Base-by-base conservation (phyloP, 2,113 vertebrate genomes). In the Muntiacus reevesi region DNA sequence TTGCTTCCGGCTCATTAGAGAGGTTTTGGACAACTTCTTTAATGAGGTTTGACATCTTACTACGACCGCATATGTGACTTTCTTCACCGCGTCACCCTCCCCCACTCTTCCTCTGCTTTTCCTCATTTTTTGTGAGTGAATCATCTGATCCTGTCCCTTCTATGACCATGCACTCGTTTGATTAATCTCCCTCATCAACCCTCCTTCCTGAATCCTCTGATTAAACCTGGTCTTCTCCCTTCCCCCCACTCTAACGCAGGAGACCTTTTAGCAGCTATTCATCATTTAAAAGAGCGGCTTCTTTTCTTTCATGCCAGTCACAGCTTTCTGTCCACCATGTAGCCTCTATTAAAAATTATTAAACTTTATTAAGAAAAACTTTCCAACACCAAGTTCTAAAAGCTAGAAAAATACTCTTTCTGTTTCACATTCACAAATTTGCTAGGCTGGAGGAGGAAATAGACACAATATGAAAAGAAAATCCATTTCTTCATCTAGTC, bases 1-100 rank as follows among this genome's bases (percentile, higher is more conserved):
- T 97, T 96, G 96, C 97, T 98, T 98, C 97, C 96, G 93, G 98
- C 97, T 98, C 98, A 98, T 98, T 98, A 98, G 96, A 95, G 91
- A 87, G 83, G 94, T 98, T 97, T 89, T 98, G 95, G 97, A 98
- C 97, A 98, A 96, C 97, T 97, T 98, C 89, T 97, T 94, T 95
- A 98, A 98, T 97, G 76, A 97, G 93, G 89, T 87, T 97, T 98
- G 98, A 98, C 98, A 93, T 95, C 83, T 96, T 89, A 97, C 93
- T 97, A 94, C 86, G 57, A 33, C 57, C 13, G 13, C 97, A 97
- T 96, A 93, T 97, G 98, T 83, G 96, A 87, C 71, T 96, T 93
- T 81, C 97, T 95, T 82, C n/a, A 83, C 74, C 78, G 4, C 17
- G 36, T 57, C 86, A 45, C 43, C 82, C 78, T 7, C 74, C 76